Conservation (phyloP, 1,140 invertebrate genomes). For the Druon quercuslanigerum region DNA sequence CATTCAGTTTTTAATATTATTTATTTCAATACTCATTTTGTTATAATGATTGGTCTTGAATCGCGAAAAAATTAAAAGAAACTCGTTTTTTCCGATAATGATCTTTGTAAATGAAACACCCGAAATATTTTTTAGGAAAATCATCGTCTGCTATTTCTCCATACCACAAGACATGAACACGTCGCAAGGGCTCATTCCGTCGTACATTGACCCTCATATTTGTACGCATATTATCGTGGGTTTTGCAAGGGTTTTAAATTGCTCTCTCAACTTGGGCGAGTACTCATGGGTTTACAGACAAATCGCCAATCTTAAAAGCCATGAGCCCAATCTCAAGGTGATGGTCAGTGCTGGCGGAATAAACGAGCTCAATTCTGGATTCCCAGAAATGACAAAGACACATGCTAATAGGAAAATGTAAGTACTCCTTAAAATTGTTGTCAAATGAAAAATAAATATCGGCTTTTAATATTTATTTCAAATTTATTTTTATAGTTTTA, state of each 20-base stretch:
- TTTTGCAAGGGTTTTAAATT: slow-evolving; percentile 82
- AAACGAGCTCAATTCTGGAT: slow-evolving; percentile 77
- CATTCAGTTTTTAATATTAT: too few species aligned
- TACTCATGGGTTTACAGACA: slow-evolving; percentile 73
- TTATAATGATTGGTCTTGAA: too few species aligned
- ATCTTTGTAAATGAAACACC: background rate
- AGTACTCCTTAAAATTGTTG: slow-evolving; percentile 34
- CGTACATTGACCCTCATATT: slow-evolving; percentile 80
- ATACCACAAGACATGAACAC: slow-evolving; percentile 22
- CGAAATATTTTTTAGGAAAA: slow-evolving; percentile 44
- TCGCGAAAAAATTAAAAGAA: too few species aligned
- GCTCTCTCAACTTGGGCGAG: slow-evolving; percentile 74
- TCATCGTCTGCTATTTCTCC: slow-evolving; percentile 47
- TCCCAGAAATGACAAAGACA: slow-evolving; percentile 82
- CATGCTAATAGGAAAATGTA: slow-evolving; percentile 81
- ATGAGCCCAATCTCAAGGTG: slow-evolving; percentile 84
- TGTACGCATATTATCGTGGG: slow-evolving; percentile 90
- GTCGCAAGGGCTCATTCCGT: slow-evolving; percentile 57
- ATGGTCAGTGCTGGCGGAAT: slow-evolving; percentile 86
- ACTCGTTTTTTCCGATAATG: background rate
- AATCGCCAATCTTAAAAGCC: slow-evolving; percentile 78
- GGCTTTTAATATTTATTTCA: background rate
- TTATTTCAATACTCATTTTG: too few species aligned
- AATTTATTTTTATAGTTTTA: slow-evolving; percentile 77
- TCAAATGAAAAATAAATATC: background rate